Conservation (phyloP, 2,113 vertebrate genomes). For the Gymnocephalus cernua region DNA sequence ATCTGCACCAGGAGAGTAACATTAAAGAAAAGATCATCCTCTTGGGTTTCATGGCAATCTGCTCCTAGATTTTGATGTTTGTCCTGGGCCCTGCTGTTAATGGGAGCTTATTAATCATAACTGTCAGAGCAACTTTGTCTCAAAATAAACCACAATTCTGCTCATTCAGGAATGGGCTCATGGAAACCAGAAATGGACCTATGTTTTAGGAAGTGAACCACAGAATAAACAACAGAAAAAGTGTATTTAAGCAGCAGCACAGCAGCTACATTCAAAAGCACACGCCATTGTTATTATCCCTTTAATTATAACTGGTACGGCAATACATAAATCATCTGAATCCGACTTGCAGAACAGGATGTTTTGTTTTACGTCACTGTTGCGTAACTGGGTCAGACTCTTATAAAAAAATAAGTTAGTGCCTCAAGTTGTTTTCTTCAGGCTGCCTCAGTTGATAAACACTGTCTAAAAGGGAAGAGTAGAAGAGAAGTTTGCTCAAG, state of each 20-base stretch:
- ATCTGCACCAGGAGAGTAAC: not conserved
- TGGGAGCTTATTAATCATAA: too few relatives aligned
- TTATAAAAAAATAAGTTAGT: constrained; percentile 1
- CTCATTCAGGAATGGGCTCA: too few relatives aligned
- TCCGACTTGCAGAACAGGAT: constrained; percentile 1
- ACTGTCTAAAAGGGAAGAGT: not conserved
- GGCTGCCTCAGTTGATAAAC: not conserved
- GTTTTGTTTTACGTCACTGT: constrained; percentile 7
- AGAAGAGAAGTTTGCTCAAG: not conserved
- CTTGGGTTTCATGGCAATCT: not conserved
- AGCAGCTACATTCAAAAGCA: not conserved
- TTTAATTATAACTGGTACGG: not conserved
- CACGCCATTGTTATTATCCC: not conserved
- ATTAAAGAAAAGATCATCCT: not conserved
- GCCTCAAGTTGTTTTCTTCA: not conserved
- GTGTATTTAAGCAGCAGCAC: not conserved
- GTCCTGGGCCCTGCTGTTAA: too few relatives aligned
- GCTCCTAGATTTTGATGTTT: too few relatives aligned
- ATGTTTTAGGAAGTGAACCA: too few relatives aligned
- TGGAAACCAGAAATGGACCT: not conserved
- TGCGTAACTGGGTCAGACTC: not conserved
- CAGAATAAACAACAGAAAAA: not conserved
- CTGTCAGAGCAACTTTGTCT: too few relatives aligned
- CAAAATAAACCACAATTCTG: too few relatives aligned
- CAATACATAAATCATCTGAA: not conserved